Evolutionary conservation across 2,113 vertebrate genomes (phyloP), one percentile per base, ranked within the genome.

Genomic region (Nothobranchius kuhntae): DNA sequence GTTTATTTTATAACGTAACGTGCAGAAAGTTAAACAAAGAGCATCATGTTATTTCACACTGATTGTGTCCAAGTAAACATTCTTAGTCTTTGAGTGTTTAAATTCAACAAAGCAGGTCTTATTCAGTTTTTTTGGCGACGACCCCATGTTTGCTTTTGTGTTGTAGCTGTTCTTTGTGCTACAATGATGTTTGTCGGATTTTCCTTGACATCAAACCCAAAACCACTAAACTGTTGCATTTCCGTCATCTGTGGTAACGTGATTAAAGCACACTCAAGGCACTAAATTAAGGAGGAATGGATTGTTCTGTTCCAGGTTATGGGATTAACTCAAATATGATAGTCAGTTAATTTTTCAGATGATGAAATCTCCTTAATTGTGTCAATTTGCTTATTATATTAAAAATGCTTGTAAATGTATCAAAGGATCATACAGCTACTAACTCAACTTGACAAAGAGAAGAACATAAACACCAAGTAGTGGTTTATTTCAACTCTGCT

Each of bases 221-320:
- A 64, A 26, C 58, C 61, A 35, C 53, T 57, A 67, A 66, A 60
- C 67, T 57, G 46, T 48, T 69, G 26, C 0, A 52, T 55, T 67
- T 51, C 56, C 56, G 66, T 51, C 40, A 14, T 42, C 11, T 46
- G 24, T 7, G 3, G 30, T 62, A 67, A 75, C 54, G 47, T 51
- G 71, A 80, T 80, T 78, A 83, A 72, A 53, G 8, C 21, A 53
- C 60, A 72, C 57, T 76, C 24, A 42, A 36, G 57, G 53, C 57
- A 63, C 15, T 68, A 55, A 73, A 65, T 74, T 17, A 59, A 54
- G 7, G 10, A 50, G 44, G 56, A 71, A 42, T 36, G 2, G 14
- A 56, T 21, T 81, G 64, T 57, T 14, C 44, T 61, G 67, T 83
- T 71, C 24, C 58, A 67, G 61, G 50, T 75, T 80, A 52, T 42